phyloP scores from a whole-genome alignment of 2,113 vertebrate species.

The Amblyornis subalaris region DNA sequence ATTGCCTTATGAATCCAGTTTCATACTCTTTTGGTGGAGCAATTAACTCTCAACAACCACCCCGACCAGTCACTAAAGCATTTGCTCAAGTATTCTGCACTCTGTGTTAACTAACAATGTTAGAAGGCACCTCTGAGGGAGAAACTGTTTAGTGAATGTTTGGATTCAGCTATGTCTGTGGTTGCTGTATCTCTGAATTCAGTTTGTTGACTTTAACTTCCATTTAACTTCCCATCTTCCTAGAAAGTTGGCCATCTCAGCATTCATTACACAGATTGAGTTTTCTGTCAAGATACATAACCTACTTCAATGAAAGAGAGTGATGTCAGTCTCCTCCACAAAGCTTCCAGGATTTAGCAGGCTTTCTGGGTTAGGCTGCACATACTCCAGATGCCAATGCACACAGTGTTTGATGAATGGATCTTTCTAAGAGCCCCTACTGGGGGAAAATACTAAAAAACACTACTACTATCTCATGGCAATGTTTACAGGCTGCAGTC shows the following conservation, averaged over 20 bases:
- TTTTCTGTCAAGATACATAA: neutral
- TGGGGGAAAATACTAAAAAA: neutral
- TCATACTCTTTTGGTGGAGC: neutral
- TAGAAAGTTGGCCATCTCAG: neutral
- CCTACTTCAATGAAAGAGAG: neutral
- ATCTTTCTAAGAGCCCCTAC: neutral
- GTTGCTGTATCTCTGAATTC: neutral
- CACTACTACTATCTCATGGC: neutral
- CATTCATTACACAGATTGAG: neutral
- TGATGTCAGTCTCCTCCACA: neutral
- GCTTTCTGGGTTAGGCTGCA: neutral
- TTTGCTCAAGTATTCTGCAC: neutral
- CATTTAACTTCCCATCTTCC: neutral
- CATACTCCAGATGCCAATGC: neutral
- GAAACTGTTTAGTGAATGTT: neutral
- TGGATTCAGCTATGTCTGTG: neutral
- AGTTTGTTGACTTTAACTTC: neutral
- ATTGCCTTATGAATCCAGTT: neutral
- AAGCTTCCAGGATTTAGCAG: neutral
- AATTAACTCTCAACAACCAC: neutral
- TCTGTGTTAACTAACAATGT: neutral
- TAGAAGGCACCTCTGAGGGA: neutral
- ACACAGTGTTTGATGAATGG: accelerated
- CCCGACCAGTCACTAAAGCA: neutral
- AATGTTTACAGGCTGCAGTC: neutral